phyloP scores from a whole-genome alignment of 2,113 vertebrate species.

The Etia nguti region DNA sequence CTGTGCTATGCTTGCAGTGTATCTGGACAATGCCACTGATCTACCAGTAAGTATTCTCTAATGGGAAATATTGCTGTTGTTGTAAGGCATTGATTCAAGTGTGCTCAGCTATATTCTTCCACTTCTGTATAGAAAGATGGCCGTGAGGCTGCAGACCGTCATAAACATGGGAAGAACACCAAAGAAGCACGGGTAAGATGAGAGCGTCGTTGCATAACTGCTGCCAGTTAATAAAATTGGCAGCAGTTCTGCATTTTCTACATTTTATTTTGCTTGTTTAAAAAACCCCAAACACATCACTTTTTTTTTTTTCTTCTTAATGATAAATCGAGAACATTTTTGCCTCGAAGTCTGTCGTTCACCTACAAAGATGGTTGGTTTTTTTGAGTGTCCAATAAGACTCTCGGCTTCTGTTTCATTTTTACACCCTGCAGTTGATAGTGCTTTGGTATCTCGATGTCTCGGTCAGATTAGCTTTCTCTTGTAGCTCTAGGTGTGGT shows the following conservation, averaged over 20 bases:
- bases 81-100: background rate
- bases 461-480: background rate
- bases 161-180: constrained; percentile 77
- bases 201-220: background rate
- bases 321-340: fast-evolving
- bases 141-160: constrained; percentile 79
- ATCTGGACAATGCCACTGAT: constrained; percentile 86
- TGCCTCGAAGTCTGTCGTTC: background rate
- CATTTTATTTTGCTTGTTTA: background rate
- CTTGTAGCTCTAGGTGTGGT: background rate
- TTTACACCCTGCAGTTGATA: background rate
- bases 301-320: background rate
- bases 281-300: fast-evolving
- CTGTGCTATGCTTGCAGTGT: constrained; percentile 88
- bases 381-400: background rate
- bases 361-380: background rate
- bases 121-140: constrained; percentile 78
- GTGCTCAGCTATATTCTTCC: background rate
- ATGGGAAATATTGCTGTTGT: background rate
- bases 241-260: background rate
- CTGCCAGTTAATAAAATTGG: background rate
- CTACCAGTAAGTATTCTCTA: constrained; percentile 82
- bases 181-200: constrained; percentile 78
- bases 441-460: background rate
- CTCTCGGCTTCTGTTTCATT: background rate